phyloP scores from a whole-genome alignment of 2,888 invertebrate species.

The Harpalus rubripes region DNA sequence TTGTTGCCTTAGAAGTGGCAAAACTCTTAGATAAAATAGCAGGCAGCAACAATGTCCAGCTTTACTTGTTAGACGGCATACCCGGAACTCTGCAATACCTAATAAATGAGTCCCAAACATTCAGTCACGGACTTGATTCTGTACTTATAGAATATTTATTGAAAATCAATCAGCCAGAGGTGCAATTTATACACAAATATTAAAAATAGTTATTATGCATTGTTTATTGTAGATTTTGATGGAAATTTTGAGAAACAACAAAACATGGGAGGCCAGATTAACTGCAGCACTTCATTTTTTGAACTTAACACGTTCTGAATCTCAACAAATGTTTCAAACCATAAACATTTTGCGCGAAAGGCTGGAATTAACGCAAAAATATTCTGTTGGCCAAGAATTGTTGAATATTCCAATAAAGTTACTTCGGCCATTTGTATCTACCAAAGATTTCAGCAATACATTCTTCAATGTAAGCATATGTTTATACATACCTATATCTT shows the following conservation, averaged over 20 bases:
- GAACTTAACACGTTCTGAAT: conserved; percentile 6
- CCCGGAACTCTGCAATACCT: conserved; percentile 81
- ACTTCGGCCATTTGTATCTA: conserved; percentile 15
- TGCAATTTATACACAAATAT: conserved; percentile 66
- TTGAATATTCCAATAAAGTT: conserved; percentile 17
- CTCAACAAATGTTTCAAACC: background rate
- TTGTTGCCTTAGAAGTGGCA: conserved; percentile 89
- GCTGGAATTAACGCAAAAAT: background rate
- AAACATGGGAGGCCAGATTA: conserved; percentile 14
- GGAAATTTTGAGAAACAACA: background rate
- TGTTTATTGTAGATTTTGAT: background rate
- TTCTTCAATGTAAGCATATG: background rate
- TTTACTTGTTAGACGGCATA: conserved; percentile 91
- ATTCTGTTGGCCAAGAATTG: background rate
- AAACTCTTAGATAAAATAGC: conserved; percentile 85
- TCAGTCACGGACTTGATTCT: conserved; percentile 76
- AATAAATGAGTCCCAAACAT: conserved; percentile 73
- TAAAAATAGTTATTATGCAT: background rate
- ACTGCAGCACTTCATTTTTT: background rate
- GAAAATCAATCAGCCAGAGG: conserved; percentile 76
- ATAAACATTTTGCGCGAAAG: background rate
- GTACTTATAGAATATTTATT: conserved; percentile 80
- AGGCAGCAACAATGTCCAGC: conserved; percentile 79
- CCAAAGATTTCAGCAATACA: conserved; percentile 18
- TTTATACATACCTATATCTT: background rate